phyloP scores from a whole-genome alignment of 2,888 invertebrate species.

The Oligia latruncula region DNA sequence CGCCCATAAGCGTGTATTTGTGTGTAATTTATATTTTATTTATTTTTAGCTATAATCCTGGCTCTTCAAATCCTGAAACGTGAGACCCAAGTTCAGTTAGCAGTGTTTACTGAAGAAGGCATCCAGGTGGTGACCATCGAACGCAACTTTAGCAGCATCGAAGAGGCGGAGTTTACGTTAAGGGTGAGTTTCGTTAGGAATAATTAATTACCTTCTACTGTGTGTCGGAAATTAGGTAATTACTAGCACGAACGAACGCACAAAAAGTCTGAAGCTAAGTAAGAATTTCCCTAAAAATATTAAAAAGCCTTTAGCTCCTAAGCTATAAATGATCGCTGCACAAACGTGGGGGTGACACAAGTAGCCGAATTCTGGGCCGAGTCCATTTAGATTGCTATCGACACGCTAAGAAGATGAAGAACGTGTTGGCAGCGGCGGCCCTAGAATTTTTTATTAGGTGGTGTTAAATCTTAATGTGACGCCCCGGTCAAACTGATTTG shows the following conservation, averaged over 20 bases:
- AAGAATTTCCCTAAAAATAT: too few relatives aligned
- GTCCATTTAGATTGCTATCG: too few relatives aligned
- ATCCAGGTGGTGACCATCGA: conserved; percentile 81
- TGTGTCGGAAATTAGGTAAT: background rate
- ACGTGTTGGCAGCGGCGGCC: too few relatives aligned
- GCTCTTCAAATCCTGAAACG: conserved; percentile 90
- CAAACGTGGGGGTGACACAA: too few relatives aligned
- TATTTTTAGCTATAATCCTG: conserved; percentile 88
- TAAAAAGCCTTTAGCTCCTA: too few relatives aligned
- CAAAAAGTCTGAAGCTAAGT: too few relatives aligned
- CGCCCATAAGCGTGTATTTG: background rate
- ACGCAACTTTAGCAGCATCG: conserved; percentile 81
- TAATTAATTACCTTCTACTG: background rate
- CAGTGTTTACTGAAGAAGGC: conserved; percentile 90
- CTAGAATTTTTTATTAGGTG: too few relatives aligned
- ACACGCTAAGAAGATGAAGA: too few relatives aligned
- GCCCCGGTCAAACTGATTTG: too few relatives aligned
- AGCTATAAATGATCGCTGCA: too few relatives aligned
- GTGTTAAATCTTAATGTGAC: too few relatives aligned
- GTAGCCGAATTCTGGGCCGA: too few relatives aligned
- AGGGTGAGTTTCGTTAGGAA: conserved; percentile 72
- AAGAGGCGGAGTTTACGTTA: conserved; percentile 84
- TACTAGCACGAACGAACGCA: background rate
- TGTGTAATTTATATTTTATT: background rate
- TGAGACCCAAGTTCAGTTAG: conserved; percentile 90